Evolutionary conservation across 2,113 vertebrate species (phyloP).

Genomic region (Accipiter virgatus): DNA sequence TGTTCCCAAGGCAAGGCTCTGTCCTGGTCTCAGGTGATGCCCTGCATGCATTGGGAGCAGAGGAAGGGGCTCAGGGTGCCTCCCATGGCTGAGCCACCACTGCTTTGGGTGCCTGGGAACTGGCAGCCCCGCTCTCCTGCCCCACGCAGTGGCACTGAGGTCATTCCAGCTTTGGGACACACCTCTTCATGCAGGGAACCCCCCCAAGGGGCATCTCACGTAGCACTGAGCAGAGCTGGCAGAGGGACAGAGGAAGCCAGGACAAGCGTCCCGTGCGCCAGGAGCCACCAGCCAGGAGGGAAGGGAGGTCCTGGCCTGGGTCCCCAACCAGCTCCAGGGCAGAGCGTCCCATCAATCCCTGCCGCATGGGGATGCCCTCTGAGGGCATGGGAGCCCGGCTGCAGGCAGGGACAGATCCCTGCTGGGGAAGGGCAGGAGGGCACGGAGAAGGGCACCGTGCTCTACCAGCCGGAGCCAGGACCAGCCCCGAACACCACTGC

Average conservation of each 20-base stretch:
- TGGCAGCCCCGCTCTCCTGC: background rate
- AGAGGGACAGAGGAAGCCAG: background rate
- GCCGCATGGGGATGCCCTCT: background rate
- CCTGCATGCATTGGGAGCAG: background rate
- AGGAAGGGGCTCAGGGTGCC: background rate
- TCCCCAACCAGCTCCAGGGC: background rate
- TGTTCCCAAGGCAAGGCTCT: background rate
- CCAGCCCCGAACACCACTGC: background rate
- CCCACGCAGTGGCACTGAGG: background rate
- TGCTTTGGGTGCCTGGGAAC: background rate
- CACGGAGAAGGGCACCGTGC: rapidly evolving
- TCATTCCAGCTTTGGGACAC: background rate
- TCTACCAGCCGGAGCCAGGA: background rate
- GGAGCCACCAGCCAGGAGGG: background rate
- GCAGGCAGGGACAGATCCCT: background rate
- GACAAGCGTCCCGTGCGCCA: background rate
- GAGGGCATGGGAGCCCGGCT: background rate
- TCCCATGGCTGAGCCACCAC: background rate
- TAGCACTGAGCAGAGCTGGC: background rate
- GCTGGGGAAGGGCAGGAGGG: background rate
- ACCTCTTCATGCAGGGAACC: background rate
- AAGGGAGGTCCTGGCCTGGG: background rate
- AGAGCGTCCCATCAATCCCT: background rate
- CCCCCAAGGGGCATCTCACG: background rate
- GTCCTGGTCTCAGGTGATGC: background rate